Evolutionary conservation across 2,797 vertebrate genomes (phyloP), one percentile per base, ranked within the genome.

Genomic region (Pangasius mekongensis): DNA sequence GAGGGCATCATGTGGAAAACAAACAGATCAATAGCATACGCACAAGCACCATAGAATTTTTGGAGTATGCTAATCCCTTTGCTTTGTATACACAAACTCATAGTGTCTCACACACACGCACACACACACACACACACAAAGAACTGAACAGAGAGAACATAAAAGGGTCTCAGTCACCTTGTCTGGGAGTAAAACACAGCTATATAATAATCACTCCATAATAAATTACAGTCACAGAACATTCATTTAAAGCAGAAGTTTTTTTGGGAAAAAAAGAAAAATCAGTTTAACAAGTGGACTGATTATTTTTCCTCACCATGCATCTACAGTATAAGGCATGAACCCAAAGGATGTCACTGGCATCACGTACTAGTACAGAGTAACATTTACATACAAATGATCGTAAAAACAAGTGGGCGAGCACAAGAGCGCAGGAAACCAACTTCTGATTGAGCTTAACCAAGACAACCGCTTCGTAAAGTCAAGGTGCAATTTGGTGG

Each of bases 151-250:
- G 85, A 92, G 88, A 92, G 89, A 92, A 91, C 91, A 93, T 91
- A 91, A 88, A 91, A 90, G 80, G 91, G 85, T 88, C 92, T 92
- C 88, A 91, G 91, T 89, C 92, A 93, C 82, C 92, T 88, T 82
- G 58, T 89, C 54, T 89, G 47, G 71, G 87, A 94, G 91, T 85
- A 93, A 95, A 93, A 92, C 92, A 91, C 92, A 74, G 86, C 78
- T 92, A 92, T 91, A 87, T 84, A 92, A 94, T 92, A 93, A 94
- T 92, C 93, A 89, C 94, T 92, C 93, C 93, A 92, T 92, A 95
- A 96, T 95, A 95, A 96, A 95, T 95, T 95, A 96, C 95, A 96
- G 94, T 94, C 94, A 96, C 94, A 95, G 94, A 94, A 95, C 95
- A 95, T 95, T 95, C 91, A 88, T 91, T 91, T 58, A 89, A 94